phyloP scores from a whole-genome alignment of 1,140 invertebrate genomes.

The Microvelia longipes region DNA sequence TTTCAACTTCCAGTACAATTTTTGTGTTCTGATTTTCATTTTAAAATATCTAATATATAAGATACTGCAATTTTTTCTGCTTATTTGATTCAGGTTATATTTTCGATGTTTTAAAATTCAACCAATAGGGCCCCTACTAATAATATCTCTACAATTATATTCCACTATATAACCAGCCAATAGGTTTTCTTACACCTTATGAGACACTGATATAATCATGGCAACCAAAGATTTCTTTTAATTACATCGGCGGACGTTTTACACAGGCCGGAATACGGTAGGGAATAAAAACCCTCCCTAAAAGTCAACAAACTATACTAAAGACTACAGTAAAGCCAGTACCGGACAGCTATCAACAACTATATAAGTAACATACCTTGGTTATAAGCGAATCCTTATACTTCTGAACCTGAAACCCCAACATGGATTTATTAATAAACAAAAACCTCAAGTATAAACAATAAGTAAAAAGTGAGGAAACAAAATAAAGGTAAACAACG shows the following conservation, averaged over 20 bases:
- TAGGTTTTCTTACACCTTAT: no score
- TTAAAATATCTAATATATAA: no score
- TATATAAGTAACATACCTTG: conserved; percentile 33
- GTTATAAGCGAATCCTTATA: conserved; percentile 67
- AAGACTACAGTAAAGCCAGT: neutral
- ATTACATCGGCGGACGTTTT: neutral
- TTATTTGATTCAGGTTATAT: no score
- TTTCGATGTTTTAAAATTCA: no score
- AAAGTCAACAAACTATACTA: neutral
- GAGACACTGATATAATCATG: neutral
- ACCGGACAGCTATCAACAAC: neutral
- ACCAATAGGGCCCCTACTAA: no score
- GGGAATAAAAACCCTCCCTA: neutral
- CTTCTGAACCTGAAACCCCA: conserved; percentile 54
- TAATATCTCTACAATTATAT: no score
- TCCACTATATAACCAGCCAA: no score
- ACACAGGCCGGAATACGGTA: neutral
- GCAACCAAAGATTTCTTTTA: neutral
- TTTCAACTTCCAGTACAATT: no score
- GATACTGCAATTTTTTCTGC: no score
- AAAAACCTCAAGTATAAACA: neutral
- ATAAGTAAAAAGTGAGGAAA: neutral
- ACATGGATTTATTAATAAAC: conserved; percentile 1
- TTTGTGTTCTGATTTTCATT: no score
- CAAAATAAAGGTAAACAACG: neutral